Base-by-base conservation (phyloP, 2,113 vertebrate species). In the Colossoma macropomum region DNA sequence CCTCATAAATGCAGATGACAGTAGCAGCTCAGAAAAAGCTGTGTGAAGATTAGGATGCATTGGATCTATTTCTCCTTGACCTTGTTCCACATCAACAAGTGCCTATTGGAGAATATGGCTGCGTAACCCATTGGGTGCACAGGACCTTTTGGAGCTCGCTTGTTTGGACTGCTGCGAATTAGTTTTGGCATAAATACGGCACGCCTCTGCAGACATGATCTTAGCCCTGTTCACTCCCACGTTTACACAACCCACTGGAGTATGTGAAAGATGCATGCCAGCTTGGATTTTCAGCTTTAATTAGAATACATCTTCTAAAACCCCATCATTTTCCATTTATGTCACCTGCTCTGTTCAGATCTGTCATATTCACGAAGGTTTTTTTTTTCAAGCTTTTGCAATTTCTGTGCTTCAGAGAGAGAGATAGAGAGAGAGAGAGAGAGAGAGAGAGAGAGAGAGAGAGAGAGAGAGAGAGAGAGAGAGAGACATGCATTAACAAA, bases 91-190 rank as follows among this genome's bases (percentile, higher is more conserved):
- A 69, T 63, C 70, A 71, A 32, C 60, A 52, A 83, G 79, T 71
- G 77, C 71, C 27, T 79, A 30, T 50, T 73, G 65, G 25, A 71
- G 69, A 77, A 80, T 60, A 62, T 65, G 27, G 48, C 54, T 68
- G 60, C 6, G 23, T 63, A 54, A 69, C 80, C 80, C 38, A 48
- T 66, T 27, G 41, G 75, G 65, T 75, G 62, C 48, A 74, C 27
- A 38, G 79, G 83, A 74, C 74, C 75, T 87, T 76, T 72, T 63
- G 56, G 32, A 70, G 52, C 75, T 78, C 21, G 38, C 63, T 74
- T 85, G 59, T 83, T 85, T 88, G 71, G 68, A 81, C 82, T 65
- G 79, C 65, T 45, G 76, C 70, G 75, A 69, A 84, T 87, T 83
- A 74, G 74, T 75, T 81, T 81, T 79, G 75, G 74, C 79, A 75